These are phyloP conservation scores for Porites australiensis DNA, from an alignment of 64 coral and sea anemone species.

Conservation along the genomic window DNA sequence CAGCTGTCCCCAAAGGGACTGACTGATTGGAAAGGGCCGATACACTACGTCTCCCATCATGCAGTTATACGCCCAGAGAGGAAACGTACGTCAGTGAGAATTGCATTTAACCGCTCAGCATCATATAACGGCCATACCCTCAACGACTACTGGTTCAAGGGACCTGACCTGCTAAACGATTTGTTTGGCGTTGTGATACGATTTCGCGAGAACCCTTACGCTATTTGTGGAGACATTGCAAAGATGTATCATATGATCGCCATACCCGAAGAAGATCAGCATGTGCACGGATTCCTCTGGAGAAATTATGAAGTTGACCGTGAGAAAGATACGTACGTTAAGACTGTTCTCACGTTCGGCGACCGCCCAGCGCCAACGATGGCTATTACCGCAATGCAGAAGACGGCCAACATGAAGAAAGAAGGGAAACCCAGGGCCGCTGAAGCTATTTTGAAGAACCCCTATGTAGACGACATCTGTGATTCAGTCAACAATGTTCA, in stretches of 20 bases:
- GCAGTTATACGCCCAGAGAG: no score
- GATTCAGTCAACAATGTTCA: conserved; percentile 29
- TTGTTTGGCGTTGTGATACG: conserved; percentile 55
- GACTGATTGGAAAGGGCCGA: no score
- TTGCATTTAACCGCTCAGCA: no score
- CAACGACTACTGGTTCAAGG: no score
- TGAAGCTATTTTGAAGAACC: conserved; percentile 30
- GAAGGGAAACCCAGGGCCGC: conserved; percentile 65
- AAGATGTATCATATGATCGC: conserved; percentile 71
- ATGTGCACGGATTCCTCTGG: conserved; percentile 70
- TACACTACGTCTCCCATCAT: no score
- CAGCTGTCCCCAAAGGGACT: no score
- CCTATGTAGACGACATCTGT: conserved; percentile 71
- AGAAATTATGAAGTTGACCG: no score
- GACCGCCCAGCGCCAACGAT: conserved; percentile 42
- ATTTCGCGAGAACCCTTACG: conserved; percentile 12
- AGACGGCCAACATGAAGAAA: conserved; percentile 54
- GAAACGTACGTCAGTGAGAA: no score
- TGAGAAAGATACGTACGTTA: no score
- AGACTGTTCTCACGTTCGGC: conserved; percentile 60
- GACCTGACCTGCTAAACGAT: no score
- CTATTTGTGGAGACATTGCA: conserved; percentile 22
- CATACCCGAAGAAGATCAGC: conserved; percentile 37
- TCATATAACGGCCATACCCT: no score
- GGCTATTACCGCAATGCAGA: conserved; percentile 44